Evolutionary conservation across 2,888 invertebrate genomes (phyloP).

Genomic region (Acanthopleura granulata): DNA sequence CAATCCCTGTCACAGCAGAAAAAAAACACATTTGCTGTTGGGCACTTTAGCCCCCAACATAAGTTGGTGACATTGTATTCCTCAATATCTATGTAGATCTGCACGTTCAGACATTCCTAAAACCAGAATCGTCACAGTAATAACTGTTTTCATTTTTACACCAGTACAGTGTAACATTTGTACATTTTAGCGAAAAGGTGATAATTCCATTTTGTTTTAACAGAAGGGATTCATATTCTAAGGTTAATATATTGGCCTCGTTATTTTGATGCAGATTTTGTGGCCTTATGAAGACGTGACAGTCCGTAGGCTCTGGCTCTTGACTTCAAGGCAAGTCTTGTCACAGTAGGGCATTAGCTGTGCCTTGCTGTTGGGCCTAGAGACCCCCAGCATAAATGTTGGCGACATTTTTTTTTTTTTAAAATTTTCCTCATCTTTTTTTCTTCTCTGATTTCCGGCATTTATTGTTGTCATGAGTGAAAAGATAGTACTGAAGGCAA

Average conservation of each 20-base stretch:
- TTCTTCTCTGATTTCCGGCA: too few relatives aligned
- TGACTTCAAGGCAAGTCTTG: slow-evolving; percentile 14
- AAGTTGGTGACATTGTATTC: slow-evolving; percentile 31
- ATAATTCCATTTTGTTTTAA: too few relatives aligned
- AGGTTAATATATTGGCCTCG: neutral
- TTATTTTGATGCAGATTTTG: slow-evolving; percentile 2
- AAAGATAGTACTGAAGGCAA: too few relatives aligned
- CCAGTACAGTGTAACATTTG: too few relatives aligned
- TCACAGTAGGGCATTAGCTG: slow-evolving; percentile 12
- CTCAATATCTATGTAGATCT: neutral
- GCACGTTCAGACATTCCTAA: too few relatives aligned
- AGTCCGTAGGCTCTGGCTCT: neutral
- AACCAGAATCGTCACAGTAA: too few relatives aligned
- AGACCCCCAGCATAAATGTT: slow-evolving; percentile 40
- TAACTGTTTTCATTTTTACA: too few relatives aligned
- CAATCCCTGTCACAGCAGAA: slow-evolving; percentile 31
- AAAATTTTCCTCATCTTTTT: too few relatives aligned
- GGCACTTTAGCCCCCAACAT: slow-evolving; percentile 34
- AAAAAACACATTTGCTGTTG: slow-evolving; percentile 27
- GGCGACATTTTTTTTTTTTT: slow-evolving; percentile 30
- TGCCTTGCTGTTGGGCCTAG: slow-evolving; percentile 42
- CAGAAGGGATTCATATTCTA: too few relatives aligned
- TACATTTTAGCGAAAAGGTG: too few relatives aligned
- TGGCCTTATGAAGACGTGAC: neutral
- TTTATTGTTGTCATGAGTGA: too few relatives aligned